phyloP scores from a whole-genome alignment of 2,113 vertebrate genomes.

The Aphyosemion australe region DNA sequence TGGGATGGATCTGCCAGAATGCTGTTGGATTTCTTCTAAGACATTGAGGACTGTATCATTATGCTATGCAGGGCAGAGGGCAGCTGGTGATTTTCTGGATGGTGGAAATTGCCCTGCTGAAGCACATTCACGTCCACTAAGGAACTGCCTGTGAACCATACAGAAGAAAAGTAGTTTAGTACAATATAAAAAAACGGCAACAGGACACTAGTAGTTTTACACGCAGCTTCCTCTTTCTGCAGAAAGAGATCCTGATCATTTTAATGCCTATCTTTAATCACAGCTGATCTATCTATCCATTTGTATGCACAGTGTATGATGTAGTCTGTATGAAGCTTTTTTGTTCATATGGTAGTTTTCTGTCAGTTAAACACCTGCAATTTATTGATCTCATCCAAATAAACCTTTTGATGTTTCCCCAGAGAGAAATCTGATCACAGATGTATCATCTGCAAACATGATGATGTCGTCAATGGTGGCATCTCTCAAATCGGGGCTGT shows the following conservation, averaged over 20 bases:
- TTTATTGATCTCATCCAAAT: too few relatives aligned
- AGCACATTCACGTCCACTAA: background rate
- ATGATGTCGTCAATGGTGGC: too few relatives aligned
- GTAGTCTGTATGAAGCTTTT: too few relatives aligned
- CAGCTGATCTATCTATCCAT: background rate
- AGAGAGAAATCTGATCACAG: too few relatives aligned
- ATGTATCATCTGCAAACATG: too few relatives aligned
- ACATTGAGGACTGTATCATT: background rate
- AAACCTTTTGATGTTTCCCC: too few relatives aligned
- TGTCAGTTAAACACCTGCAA: too few relatives aligned
- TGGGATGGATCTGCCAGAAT: too few relatives aligned
- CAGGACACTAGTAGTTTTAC: background rate
- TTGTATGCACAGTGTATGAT: too few relatives aligned
- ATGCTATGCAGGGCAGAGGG: background rate
- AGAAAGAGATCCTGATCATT: background rate
- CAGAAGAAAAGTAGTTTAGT: background rate
- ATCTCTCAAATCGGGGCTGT: too few relatives aligned
- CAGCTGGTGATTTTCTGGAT: background rate
- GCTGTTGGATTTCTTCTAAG: background rate
- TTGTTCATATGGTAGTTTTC: too few relatives aligned
- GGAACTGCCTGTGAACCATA: background rate
- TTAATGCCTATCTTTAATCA: too few relatives aligned
- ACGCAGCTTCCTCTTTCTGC: background rate
- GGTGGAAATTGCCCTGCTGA: background rate
- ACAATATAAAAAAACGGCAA: background rate